Evolutionary conservation across 2,888 invertebrate species (phyloP).

Genomic region (Amblyjoppa fuscipennis): DNA sequence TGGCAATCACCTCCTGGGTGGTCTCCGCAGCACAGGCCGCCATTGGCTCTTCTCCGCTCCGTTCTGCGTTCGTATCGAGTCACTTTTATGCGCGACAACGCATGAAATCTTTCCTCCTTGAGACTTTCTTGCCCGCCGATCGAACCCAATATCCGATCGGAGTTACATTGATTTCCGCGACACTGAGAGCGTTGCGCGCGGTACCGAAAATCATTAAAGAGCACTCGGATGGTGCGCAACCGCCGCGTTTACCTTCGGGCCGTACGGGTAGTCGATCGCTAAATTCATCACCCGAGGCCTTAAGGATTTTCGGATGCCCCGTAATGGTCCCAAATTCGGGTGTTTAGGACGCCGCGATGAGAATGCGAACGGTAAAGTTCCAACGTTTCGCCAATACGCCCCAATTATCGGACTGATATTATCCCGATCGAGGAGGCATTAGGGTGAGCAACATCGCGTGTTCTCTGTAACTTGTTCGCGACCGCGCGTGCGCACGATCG

Average conservation of each 20-base stretch:
- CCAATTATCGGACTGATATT: constrained; percentile 59
- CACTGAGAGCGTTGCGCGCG: neutral
- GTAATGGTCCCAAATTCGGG: constrained; percentile 79
- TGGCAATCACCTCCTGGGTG: constrained; percentile 83
- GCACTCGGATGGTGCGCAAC: neutral
- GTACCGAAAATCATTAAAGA: neutral
- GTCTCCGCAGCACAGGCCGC: constrained; percentile 75
- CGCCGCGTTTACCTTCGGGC: constrained; percentile 8
- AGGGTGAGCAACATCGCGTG: constrained; percentile 22
- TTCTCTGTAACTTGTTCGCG: constrained; percentile 46
- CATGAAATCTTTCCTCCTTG: neutral
- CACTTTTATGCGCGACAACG: constrained; percentile 60
- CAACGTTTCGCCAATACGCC: constrained; percentile 58
- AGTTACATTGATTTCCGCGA: neutral
- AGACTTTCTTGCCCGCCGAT: neutral
- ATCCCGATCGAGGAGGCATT: constrained; percentile 57
- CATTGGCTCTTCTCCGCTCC: constrained; percentile 73
- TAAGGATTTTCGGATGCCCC: constrained; percentile 69
- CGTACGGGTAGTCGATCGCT: constrained; percentile 14
- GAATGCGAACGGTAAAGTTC: constrained; percentile 9
- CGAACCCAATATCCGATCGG: neutral
- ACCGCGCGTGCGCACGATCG: constrained; percentile 15
- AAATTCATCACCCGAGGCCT: constrained; percentile 51
- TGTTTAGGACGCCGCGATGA: constrained; percentile 72
- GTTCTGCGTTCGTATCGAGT: constrained; percentile 67